Base-by-base conservation (phyloP, 2,888 invertebrate genomes). In the Acanthococcus lagerstroemiae region DNA sequence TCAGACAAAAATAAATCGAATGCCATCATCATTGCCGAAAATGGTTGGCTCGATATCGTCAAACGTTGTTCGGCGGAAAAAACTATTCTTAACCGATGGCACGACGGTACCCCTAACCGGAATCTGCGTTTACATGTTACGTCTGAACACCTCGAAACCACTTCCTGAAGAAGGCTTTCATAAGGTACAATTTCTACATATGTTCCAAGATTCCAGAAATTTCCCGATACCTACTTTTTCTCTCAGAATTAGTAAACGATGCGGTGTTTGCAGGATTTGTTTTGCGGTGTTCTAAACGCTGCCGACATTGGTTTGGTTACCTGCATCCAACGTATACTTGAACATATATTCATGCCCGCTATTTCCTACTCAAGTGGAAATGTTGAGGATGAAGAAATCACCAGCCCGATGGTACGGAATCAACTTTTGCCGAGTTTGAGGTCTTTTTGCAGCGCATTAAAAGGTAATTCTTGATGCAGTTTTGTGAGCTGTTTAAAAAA, bases 81-180 rank as follows among this genome's bases (percentile, higher is more conserved):
- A 88, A 74, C 77, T 92, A 25, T 90, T 91, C 72, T 77, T 91
- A 4, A 91, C 91, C 0, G 90, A 91, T 72, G 91, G 90, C 0
- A 88, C 89, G 84, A 85, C 86, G 70, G 84, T 85, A 48, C 82
- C 86, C 17, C 84, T 92, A 66, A 88, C 86, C 0, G 91, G 91
- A 30, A 82, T 88, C 66, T 90, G 90, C 72, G 85, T 91, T 70
- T 91, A 89, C 73, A 90, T 91, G 80, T 88, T 90, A 74, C 82
- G 92, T 70, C 72, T 90, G 55, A 90, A 85, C 74, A 87, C 85
- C 46, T 83, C 85, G 69, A 91, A 91, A 73, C 90, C 90, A 74
- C 76, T 93, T 70, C 91, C 91, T 0, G 92, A 92, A 75, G 92
- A 93, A 78, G 91, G 91, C n/a, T 92, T 92, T 73, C 91, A 91